phyloP scores from a whole-genome alignment of 2,888 invertebrate genomes.

The Tanypteryx hageni region DNA sequence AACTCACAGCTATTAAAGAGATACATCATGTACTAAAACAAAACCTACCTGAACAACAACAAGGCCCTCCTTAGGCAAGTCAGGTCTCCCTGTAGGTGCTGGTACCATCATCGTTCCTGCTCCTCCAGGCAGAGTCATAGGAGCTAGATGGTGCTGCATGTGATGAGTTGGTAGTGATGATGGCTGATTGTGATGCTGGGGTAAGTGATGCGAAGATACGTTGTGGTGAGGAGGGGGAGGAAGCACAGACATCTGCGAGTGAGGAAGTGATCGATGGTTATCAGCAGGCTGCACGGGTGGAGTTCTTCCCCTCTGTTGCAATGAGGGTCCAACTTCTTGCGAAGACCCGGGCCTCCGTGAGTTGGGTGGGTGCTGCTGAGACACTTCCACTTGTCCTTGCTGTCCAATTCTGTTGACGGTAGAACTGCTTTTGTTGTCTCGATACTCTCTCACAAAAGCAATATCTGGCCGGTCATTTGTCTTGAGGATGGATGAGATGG shows the following conservation, averaged over 20 bases:
- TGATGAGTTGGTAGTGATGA: constrained; percentile 74
- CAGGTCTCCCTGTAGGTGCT: constrained; percentile 72
- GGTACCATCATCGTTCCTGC: constrained; percentile 50
- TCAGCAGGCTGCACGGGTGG: constrained; percentile 55
- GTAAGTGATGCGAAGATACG: constrained; percentile 75
- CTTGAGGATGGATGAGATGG: constrained; percentile 79
- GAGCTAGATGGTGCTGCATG: constrained; percentile 70
- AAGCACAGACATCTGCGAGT: constrained; percentile 43
- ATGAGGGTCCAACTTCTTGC: constrained; percentile 20
- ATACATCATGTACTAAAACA: constrained; percentile 69
- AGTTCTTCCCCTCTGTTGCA: constrained; percentile 47
- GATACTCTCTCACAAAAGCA: constrained; percentile 54
- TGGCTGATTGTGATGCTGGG: constrained; percentile 70
- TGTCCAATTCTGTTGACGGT: constrained; percentile 6
- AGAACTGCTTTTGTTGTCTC: constrained; percentile 24
- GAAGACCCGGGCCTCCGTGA: constrained; percentile 37
- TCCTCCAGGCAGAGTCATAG: constrained; percentile 52
- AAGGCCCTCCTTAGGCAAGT: constrained; percentile 81
- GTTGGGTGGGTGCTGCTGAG: constrained; percentile 42
- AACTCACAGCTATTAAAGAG: no score
- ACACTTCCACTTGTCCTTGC: background rate
- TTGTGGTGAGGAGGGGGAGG: constrained; percentile 73
- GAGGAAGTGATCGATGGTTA: constrained; percentile 35
- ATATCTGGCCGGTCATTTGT: constrained; percentile 58
- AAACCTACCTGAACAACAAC: constrained; percentile 80